Evolutionary conservation across 2,113 vertebrate genomes (phyloP), one percentile per base, ranked within the genome.

Genomic region (Melanostigma gelatinosum): DNA sequence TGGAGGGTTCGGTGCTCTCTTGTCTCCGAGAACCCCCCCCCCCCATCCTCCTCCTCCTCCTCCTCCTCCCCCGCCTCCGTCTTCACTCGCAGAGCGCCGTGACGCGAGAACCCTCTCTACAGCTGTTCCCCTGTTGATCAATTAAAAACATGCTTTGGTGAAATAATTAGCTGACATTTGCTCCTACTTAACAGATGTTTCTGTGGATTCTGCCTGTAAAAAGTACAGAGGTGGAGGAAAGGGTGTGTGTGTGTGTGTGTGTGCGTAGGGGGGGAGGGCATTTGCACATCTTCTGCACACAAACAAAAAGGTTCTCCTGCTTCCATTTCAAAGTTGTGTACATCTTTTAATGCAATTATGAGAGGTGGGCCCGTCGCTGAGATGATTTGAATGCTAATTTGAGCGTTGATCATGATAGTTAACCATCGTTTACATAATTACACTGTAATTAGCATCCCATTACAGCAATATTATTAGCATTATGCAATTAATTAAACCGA

Each of bases 121-220:
- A 92, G 89, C 87, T 90, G 92, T 89, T 94, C 93, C 94, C 94
- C 91, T 91, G 94, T 92, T 90, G 94, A 94, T 94, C 94, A 94
- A 95, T 95, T 95, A 95, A 94, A 94, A 95, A 89, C 88, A 90
- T 77, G 87, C 91, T 93, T 94, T 92, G 90, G 94, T 94, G 91
- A 95, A 94, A 94, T 93, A 93, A 93, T 94, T 94, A 92, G 92
- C 91, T 93, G 91, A 93, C 93, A 94, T 93, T 95, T 94, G 91
- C 92, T 94, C 94, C 87, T 84, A 87, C 90, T 92, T 90, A 94
- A 92, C 93, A 94, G 91, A 93, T 94, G 91, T 95, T 94, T 92
- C 85, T 77, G 82, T 40, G 85, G 83, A 89, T 91, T 72, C 88
- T 80, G 86, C 80, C 88, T 78, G 78, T 80, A 75, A 79, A 83